Evolutionary conservation across 2,113 vertebrate genomes (phyloP).

Genomic region (Tauraco erythrolophus): DNA sequence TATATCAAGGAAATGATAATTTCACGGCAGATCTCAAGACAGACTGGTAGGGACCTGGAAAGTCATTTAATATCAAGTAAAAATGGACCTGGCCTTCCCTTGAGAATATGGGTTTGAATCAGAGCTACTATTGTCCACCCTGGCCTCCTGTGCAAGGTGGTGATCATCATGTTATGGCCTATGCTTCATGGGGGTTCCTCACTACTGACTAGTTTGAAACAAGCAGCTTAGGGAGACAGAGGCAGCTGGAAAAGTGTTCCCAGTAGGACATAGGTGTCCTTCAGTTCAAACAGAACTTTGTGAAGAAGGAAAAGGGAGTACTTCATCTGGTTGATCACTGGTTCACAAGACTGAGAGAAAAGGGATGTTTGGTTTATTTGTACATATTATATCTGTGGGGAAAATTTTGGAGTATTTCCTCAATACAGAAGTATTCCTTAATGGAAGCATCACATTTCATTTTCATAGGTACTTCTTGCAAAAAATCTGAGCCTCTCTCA

Average conservation of each 20-base stretch:
- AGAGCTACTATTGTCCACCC: not conserved
- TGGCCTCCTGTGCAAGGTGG: not conserved
- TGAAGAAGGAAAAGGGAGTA: not conserved
- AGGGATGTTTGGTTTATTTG: not conserved
- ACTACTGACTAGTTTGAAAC: not conserved
- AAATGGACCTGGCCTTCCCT: not conserved
- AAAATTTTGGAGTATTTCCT: not conserved
- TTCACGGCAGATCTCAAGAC: not conserved
- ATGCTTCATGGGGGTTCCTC: not conserved
- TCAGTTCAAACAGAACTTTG: not conserved
- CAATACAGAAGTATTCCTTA: not conserved
- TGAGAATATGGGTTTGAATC: not conserved
- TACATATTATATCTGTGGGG: not conserved
- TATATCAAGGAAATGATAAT: not conserved
- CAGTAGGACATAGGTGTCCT: not conserved
- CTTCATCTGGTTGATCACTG: not conserved
- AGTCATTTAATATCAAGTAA: not conserved
- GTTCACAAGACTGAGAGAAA: not conserved
- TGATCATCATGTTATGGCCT: not conserved
- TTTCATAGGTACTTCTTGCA: not conserved
- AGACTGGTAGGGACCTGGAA: not conserved
- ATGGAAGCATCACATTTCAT: not conserved
- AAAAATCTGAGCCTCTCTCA: not conserved
- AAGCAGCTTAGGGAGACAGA: not conserved
- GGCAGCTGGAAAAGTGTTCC: not conserved